Evolutionary conservation across 2,113 vertebrate genomes (phyloP), one percentile per base, ranked within the genome.

Genomic region (Nothoprocta pentlandii): DNA sequence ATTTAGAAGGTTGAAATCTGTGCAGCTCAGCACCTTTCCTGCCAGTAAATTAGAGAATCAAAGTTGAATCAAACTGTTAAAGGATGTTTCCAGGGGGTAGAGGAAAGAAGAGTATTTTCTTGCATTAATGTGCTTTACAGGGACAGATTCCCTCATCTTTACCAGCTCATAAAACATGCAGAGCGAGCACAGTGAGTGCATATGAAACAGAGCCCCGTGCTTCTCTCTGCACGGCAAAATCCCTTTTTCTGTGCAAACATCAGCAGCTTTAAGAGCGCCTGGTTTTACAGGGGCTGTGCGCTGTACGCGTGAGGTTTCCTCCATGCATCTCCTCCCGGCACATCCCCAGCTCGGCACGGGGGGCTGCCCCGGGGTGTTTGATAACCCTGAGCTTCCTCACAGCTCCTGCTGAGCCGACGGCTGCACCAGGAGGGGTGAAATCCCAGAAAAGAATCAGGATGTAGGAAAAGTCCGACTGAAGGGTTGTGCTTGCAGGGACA

Each of bases 1-100:
- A 94, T 77, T 82, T 76, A 44, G 77, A 80, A 78, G 70, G 89
- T 28, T 69, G 81, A 92, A 95, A 96, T 90, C 67, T 77, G n/a
- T 87, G 76, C 83, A 91, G 54, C 94, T 64, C 85, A 85, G 82
- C 83, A 91, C 36, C 73, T 91, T 96, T 82, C 73, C 68, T 67
- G 77, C 84, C 87, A 89, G 78, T 83, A 95, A 96, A 89, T 95
- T 87, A 92, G 46, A 93, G 68, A 95, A 90, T 92, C 89, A 80
- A 94, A 94, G 67, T 59, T 53, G 42, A 84, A 95, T 89, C 89
- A 89, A 92, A 90, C 82, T 68, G 54, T 76, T 87, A 94, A 63
- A 93, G 51, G 41, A 71, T 46, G 69, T 69, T 86, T 93, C 77
- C 44, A 42, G 10, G 34, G 36, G 46, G 76, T 85, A 90, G 54